Evolutionary conservation across 2,888 invertebrate species (phyloP), one percentile per base, ranked within the genome.

Genomic region (Eudemis profundana): DNA sequence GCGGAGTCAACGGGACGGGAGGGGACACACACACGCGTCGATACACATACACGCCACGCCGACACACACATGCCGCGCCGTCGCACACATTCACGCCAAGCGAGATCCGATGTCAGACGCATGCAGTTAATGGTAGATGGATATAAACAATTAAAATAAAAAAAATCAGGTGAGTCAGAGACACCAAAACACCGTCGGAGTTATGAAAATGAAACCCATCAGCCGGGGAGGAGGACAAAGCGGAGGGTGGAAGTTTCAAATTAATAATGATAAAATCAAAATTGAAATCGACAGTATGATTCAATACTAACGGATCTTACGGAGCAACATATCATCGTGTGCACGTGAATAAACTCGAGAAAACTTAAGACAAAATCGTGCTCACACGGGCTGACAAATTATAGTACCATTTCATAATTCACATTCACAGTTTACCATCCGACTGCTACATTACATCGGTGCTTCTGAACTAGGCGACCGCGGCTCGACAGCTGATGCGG

Each of bases 181-280:
- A 84, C 78, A 86, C 84, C 85, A 76, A 83, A 86, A 87, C n/a
- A n/a, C 81, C 78, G 78, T 83, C 83, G 79, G 71, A 83, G 82
- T 86, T 82, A 86, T 87, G 85, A 86, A 86, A 89, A 88, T 86
- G 74, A 81, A 83, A 83, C 85, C 88, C 89, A 82, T 79, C 77
- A 82, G 82, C 80, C 76, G 74, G 78, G 78, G 79, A 77, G 75
- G 77, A 76, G 82, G 79, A 80, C 76, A 73, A 82, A 86, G 85
- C 86, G 77, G 77, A 75, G 71, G 68, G 70, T 74, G 75, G 78
- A 77, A 73, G 42, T 19, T 56, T 60, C 38, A 54, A 69, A 80
- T 82, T 79, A 82, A 73, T 78, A 70, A 70, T 70, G 66, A 70
- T 59, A 51, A 57, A 23, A 23, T 33, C 21, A 44, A 21, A 46